Base-by-base conservation (phyloP, 2,888 invertebrate genomes). In the Ormyrus pomaceus region DNA sequence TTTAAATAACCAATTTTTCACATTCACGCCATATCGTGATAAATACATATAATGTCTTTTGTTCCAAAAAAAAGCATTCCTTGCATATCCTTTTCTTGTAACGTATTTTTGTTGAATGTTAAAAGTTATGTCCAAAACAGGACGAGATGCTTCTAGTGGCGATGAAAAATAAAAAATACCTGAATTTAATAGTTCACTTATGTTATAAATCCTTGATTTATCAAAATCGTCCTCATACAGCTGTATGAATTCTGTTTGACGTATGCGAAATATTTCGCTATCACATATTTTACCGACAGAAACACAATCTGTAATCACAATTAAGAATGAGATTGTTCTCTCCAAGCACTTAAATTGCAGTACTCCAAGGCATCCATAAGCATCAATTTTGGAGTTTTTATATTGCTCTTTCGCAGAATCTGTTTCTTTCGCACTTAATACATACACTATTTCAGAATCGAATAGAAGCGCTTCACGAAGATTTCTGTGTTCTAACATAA, bases 31-130 rank as follows among this genome's bases (percentile, higher is more conserved):
- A 92, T 94, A 99, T 84, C 98, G 94, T 86, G 98, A 94, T 84
- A 99, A 92, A 91, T 98, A 98, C 83, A 98, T 96, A 90, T 98
- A 97, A 83, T 99, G 92, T 93, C 97, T 98, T 86, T 98, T 95
- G 91, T 99, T 99, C 95, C 99, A 99, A 90, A 99, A 99, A 91
- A 99, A 99, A 88, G 99, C 93, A 88, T 98, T 97, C 91, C 99
- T 99, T 65, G 98, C 95, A 84, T 93, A 93, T 13, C 92, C 93
- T 9, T 96, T 96, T 89, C 95, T 95, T 34, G 34, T 34, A 34
- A 34, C 34, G 84, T 95, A 94, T 86, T 96, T 94, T 85, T 97
- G 94, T 92, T 99, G 99, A 72, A 97, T 96, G 91, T 98, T 98
- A 76, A 99, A 92, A 11, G 98, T 99, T 80, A 99, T 94, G 92